These are phyloP conservation scores for Plebejus anna DNA, from an alignment of 2,888 invertebrate species.

Conservation along the genomic window DNA sequence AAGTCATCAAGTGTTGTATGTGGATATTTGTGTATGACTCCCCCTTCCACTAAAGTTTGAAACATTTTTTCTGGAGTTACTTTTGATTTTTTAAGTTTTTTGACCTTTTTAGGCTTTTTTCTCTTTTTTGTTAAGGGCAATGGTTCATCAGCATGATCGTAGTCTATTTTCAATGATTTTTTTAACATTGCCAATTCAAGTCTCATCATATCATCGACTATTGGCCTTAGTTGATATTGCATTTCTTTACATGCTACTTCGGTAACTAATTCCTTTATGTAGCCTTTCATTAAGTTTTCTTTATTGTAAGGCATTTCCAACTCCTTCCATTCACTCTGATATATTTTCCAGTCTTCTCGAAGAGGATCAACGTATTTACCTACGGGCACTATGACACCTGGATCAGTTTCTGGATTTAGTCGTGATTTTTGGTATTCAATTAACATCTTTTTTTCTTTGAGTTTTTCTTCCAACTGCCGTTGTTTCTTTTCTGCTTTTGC, in stretches of 20 bases:
- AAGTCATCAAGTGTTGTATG: conserved; percentile 80
- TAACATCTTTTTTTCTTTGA: conserved; percentile 58
- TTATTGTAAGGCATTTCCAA: conserved; percentile 66
- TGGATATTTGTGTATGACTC: conserved; percentile 84
- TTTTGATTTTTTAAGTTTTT: conserved; percentile 82
- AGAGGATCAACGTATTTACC: conserved; percentile 49
- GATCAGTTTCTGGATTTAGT: conserved; percentile 64
- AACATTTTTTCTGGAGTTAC: conserved; percentile 83
- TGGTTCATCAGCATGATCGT: conserved; percentile 41
- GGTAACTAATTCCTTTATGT: conserved; percentile 82
- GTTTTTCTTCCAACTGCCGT: conserved; percentile 53
- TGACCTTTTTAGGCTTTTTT: conserved; percentile 63
- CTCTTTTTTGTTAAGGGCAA: conserved; percentile 55
- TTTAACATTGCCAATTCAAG: conserved; percentile 76
- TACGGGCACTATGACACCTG: conserved; percentile 59
- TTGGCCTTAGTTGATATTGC: conserved; percentile 82
- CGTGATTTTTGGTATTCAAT: conserved; percentile 72
- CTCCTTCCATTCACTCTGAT: conserved; percentile 60
- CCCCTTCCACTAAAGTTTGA: conserved; percentile 84
- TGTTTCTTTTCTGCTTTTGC: conserved; percentile 65
- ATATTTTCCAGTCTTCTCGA: conserved; percentile 51
- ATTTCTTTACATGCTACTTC: conserved; percentile 83
- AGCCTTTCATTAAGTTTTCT: conserved; percentile 80
- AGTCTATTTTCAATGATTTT: conserved; percentile 73
- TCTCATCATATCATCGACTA: conserved; percentile 85